Conservation (phyloP, 2,113 vertebrate genomes). For the Lates calcarifer region DNA sequence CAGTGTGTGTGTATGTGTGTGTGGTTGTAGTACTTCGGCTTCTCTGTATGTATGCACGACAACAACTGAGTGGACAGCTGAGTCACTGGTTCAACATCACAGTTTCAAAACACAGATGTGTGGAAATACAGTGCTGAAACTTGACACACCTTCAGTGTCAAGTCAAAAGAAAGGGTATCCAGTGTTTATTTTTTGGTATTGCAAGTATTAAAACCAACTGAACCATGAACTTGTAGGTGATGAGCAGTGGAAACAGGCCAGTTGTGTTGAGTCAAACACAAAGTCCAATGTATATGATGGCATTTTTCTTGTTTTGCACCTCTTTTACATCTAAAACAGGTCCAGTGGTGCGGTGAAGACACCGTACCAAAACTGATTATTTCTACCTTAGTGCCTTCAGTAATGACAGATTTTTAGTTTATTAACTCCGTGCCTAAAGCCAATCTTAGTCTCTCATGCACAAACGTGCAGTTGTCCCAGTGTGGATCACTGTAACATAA, state of each 20-base stretch:
- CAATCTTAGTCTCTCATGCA: too few relatives aligned
- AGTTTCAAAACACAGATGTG: neutral
- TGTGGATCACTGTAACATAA: neutral
- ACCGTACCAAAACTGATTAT: neutral
- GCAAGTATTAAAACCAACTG: neutral
- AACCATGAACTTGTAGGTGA: neutral
- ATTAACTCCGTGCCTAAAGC: neutral
- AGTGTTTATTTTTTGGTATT: neutral
- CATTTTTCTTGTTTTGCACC: neutral
- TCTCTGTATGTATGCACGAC: constrained; percentile 48
- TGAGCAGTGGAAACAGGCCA: constrained; percentile 29
- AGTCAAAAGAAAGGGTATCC: neutral
- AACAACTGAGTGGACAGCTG: constrained; percentile 43
- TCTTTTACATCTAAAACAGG: neutral
- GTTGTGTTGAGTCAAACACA: constrained; percentile 7
- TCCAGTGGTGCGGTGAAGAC: neutral
- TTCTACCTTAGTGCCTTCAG: neutral
- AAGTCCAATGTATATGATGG: neutral
- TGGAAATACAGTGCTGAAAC: neutral
- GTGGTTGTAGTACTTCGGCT: constrained; percentile 65
- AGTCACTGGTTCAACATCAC: constrained; percentile 55
- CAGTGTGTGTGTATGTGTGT: constrained; percentile 54
- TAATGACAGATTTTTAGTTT: too few relatives aligned
- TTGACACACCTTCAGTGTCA: neutral
- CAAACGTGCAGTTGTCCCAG: neutral